Evolutionary conservation across 2,888 invertebrate genomes (phyloP), one percentile per base, ranked within the genome.

Genomic region (Thysanoteuthis rhombus): DNA sequence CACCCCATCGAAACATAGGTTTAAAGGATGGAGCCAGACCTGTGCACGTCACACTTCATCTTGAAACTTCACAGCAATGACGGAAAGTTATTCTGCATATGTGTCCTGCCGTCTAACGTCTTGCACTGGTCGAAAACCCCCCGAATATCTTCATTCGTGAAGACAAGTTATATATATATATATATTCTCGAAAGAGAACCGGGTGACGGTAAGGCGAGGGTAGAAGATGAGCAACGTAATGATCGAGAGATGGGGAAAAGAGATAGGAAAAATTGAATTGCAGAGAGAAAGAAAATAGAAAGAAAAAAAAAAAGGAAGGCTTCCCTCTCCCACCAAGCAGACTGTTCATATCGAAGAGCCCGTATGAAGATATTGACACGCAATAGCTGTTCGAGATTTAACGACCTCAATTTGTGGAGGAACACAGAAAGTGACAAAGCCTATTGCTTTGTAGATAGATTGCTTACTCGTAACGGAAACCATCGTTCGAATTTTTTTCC

Each of bases 401-500:
- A 75, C 75, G n/a, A 75, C 75, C 32, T 75, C 75, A 75, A 75
- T 75, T 75, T 75, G 32, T 12, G n/a, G n/a, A 75, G 75, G n/a
- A 75, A 75, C n/a, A n/a, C 75, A n/a, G n/a, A 75, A 75, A n/a
- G 75, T 75, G 75, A 75, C 75, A 75, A 75, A 75, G 75, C n/a
- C 75, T 10, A 75, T n/a, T 32, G 75, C 75, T 75, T 75, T 32
- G 10, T 6, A n/a, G n/a, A 75, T 75, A 75, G n/a, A 75, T n/a
- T n/a, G 75, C 32, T 75, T n/a, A 32, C n/a, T 8, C 8, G 8
- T n/a, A 75, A 75, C 75, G 75, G n/a, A 75, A 75, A 75, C 75
- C n/a, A 1, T 8, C 32, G 6, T 75, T 12, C 32, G n/a, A 32
- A 8, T n/a, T 32, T n/a, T 75, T 75, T 75, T n/a, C n/a, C n/a